Evolutionary conservation across 2,113 vertebrate species (phyloP), one percentile per base, ranked within the genome.

Genomic region (Carassius auratus): DNA sequence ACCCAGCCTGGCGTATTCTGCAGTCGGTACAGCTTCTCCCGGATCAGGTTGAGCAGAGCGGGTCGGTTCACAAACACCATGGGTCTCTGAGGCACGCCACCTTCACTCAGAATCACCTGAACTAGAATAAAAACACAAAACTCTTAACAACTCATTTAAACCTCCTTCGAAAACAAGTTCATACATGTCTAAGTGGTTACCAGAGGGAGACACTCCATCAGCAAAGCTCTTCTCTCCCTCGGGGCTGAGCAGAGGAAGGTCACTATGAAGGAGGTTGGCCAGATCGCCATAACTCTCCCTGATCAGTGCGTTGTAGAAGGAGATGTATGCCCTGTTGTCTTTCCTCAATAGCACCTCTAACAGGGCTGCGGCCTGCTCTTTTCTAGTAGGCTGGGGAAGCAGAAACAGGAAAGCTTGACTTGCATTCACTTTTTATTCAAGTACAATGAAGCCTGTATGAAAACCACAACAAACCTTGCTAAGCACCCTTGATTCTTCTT

Each of bases 51-150:
- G 68, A 97, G 88, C 86, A 97, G 90, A 84, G 94, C 89, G 38
- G 95, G 96, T 12, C 98, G 95, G 85, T 91, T 95, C 57, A 99
- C 98, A 87, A 99, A 99, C 82, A 99, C 96, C 85, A 97, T 94
- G 0, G 98, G 98, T 87, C 98, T 96, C 91, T 98, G 98, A 13
- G 98, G 98, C 0, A 99, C 97, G 0, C 97, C 98, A 3, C 98
- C 98, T 94, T 97, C 97, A 9, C 97, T 96, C 0, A 99, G 94
- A 38, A 96, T 76, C 1, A 89, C 92, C 91, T 96, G 96, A 64
- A 98, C 98, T 99, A 86, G 88, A 93, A 92, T 26, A 59, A 45
- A 55, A 76, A 80, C n/a, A 48, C 30, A 71, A 69, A 4, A 76
- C 23, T 55, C 8, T 30, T 4, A 19, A 2, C 4, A 48, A 15